Conservation (phyloP, 2,888 invertebrate genomes). For the Callimorpha dominula region DNA sequence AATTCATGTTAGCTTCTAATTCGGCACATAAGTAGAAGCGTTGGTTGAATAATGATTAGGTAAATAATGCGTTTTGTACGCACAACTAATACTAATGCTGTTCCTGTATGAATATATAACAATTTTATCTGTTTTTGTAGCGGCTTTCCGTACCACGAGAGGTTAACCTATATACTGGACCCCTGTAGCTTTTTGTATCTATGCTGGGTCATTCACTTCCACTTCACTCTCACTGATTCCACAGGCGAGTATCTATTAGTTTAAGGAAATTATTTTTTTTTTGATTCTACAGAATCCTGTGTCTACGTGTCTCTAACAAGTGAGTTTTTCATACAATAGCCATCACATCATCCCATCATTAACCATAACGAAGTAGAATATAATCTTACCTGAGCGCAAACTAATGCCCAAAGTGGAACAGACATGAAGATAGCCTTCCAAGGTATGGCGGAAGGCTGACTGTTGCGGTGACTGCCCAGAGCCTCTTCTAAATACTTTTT, state of each 20-base stretch:
- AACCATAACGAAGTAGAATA: slow-evolving; percentile 5
- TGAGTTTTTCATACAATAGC: not conserved
- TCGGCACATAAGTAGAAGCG: slow-evolving; percentile 22
- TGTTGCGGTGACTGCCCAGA: slow-evolving; percentile 85
- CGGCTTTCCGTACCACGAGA: too few species aligned
- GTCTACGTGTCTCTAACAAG: not conserved
- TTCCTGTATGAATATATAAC: slow-evolving; percentile 25
- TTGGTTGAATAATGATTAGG: slow-evolving; percentile 38
- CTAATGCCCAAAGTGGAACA: slow-evolving; percentile 91
- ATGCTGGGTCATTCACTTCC: too few species aligned
- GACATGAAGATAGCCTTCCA: slow-evolving; percentile 91
- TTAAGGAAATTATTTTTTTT: too few species aligned
- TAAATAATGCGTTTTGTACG: slow-evolving; percentile 7
- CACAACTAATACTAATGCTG: slow-evolving; percentile 36
- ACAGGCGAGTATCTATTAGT: too few species aligned
- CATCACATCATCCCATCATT: not conserved
- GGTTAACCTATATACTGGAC: too few species aligned
- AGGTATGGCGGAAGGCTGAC: slow-evolving; percentile 88
- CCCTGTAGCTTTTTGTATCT: too few species aligned
- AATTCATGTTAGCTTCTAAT: slow-evolving; percentile 32
- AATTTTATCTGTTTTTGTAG: too few species aligned
- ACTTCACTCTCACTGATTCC: too few species aligned
- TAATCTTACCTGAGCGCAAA: slow-evolving; percentile 88
- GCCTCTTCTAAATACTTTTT: slow-evolving; percentile 89
- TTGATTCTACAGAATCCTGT: too few species aligned